Evolutionary conservation across 2,113 vertebrate genomes (phyloP), one percentile per base, ranked within the genome.

Genomic region (Etheostoma spectabile): DNA sequence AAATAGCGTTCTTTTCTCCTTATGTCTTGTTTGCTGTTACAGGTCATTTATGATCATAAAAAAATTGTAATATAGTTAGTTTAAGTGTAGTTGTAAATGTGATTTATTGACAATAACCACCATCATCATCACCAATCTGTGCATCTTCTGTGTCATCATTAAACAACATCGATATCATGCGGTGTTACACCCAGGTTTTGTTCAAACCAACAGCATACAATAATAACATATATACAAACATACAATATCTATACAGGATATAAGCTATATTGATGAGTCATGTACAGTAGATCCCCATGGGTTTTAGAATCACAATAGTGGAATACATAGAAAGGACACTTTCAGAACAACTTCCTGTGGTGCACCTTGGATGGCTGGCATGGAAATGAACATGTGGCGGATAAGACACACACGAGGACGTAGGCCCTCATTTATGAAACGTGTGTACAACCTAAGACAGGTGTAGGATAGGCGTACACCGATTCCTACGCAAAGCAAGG

Each of bases 201-300:
- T 79, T 90, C 78, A 90, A 69, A 91, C 81, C 63, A 66, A 81
- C 81, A 79, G 90, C 90, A 83, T 89, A 89, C 84, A 80, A 77
- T 85, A 80, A 84, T 74, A 91, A 82, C 83, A 76, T 52, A 65
- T 93, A 91, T 91, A 94, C 91, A 95, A 92, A 93, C 91, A 87
- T 90, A 90, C 70, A 85, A 56, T 22, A 69, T 88, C 70, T 92
- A 77, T 89, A 91, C 84, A 91, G 73, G 71, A 80, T 83, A 78
- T 73, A 80, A 42, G 87, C 63, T 85, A 73, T 89, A 63, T 66
- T 35, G 77, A 80, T 88, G 81, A 77, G 56, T 76, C 85, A 88
- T 88, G 65, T 88, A 85, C 87, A 93, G 48, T 79, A 27, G 64
- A 83, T 76, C 64, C 71, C 53, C 45, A 59, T 55, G 65, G 63